These are phyloP conservation scores for Melinopterus prodromus DNA, from an alignment of 2,888 invertebrate genomes.

Conservation along the genomic window DNA sequence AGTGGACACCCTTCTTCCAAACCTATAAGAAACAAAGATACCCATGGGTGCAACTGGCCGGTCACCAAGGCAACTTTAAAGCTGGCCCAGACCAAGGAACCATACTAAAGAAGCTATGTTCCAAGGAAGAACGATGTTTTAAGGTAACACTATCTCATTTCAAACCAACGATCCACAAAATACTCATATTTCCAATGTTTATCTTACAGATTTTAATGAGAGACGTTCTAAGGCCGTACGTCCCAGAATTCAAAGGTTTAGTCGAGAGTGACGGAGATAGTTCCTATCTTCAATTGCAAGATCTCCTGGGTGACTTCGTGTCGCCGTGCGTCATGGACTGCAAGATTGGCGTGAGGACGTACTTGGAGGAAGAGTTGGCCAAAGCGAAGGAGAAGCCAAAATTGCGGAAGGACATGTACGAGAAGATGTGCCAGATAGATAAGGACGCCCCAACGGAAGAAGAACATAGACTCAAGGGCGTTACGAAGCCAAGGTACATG, in stretches of 20 bases:
- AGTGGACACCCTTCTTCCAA: constrained; percentile 97
- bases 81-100: constrained; percentile 94
- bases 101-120: constrained; percentile 90
- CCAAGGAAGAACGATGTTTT: constrained; percentile 90
- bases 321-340: constrained; percentile 97
- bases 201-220: constrained; percentile 75
- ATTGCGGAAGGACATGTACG: constrained; percentile 94
- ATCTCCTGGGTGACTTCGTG: constrained; percentile 88
- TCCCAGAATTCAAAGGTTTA: constrained; percentile 93
- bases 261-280: constrained; percentile 81
- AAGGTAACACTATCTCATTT: constrained; percentile 57
- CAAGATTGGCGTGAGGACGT: constrained; percentile 94
- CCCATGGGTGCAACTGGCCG: constrained; percentile 96
- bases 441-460: constrained; percentile 88
- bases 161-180: neutral
- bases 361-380: constrained; percentile 92
- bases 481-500: constrained; percentile 95
- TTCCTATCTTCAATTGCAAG: constrained; percentile 91
- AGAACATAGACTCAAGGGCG: constrained; percentile 88
- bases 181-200: too few species aligned
- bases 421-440: constrained; percentile 96
- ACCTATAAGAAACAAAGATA: constrained; percentile 95
- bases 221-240: constrained; percentile 87
- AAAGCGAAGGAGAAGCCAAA: constrained; percentile 96
- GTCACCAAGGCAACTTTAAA: constrained; percentile 95